Percentiles rank a stretch among this genome's conserved stretches.
These are phyloP conservation scores for Drosophila grimshawi DNA, from an alignment of 1,140 invertebrate species.

Conservation along the genomic window DNA sequence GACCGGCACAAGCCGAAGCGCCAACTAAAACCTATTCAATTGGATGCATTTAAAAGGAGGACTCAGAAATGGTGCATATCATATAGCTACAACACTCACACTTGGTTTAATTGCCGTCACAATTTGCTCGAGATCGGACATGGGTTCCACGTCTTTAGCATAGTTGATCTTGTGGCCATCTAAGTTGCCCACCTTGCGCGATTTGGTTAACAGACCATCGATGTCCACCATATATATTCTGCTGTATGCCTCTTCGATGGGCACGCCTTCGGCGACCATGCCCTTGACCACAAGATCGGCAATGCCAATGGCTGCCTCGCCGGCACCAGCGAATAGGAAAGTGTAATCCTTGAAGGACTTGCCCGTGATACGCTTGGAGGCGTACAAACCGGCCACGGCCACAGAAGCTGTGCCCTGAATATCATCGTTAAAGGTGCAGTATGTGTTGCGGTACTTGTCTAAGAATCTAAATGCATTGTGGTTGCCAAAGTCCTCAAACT, in stretches of 20 bases:
- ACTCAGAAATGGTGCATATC: not conserved
- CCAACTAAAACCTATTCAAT: constrained; percentile 85
- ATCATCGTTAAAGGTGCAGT: constrained; percentile 98
- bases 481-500: constrained; percentile 99
- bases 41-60: not conserved
- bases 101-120: constrained; percentile 92
- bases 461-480: constrained; percentile 96
- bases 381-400: constrained; percentile 94
- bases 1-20: constrained; percentile 93
- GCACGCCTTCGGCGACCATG: constrained; percentile 92
- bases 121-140: constrained; percentile 91
- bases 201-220: constrained; percentile 91
- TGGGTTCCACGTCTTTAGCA: constrained; percentile 92
- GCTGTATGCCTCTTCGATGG: constrained; percentile 89
- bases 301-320: constrained; percentile 95
- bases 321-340: constrained; percentile 96
- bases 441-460: constrained; percentile 93
- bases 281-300: constrained; percentile 93
- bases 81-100: constrained; percentile 46
- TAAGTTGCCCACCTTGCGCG: constrained; percentile 89
- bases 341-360: constrained; percentile 92
- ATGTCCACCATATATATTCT: constrained; percentile 96
- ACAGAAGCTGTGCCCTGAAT: constrained; percentile 98
- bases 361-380: constrained; percentile 91
- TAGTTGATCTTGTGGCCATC: constrained; percentile 92